Conservation (phyloP, 2,113 vertebrate species). For the Amia ocellicauda region DNA sequence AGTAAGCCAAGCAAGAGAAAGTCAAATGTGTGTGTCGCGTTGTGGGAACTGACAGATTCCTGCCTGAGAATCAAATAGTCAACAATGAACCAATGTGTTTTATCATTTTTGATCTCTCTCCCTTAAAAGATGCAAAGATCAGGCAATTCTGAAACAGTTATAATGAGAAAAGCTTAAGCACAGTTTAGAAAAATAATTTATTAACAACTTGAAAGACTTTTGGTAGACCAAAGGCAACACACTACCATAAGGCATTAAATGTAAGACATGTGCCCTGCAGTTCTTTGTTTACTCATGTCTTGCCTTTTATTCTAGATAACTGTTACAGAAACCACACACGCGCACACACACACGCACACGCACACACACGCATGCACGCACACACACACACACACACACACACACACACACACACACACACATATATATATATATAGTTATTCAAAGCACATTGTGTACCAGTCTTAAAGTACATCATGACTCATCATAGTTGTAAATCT, state of each 20-base stretch:
- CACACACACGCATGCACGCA: slow-evolving; percentile 9
- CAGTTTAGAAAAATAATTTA: slow-evolving; percentile 27
- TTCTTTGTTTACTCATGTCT: slow-evolving; percentile 49
- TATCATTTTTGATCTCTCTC: slow-evolving; percentile 32
- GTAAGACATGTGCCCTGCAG: slow-evolving; percentile 49
- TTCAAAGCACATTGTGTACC: slow-evolving; percentile 27
- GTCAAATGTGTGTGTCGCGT: slow-evolving; percentile 18
- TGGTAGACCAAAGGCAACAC: slow-evolving; percentile 36
- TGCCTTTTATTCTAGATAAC: slow-evolving; percentile 24
- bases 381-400: too few species aligned
- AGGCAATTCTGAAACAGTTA: slow-evolving; percentile 31
- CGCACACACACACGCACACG: background rate
- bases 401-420: too few species aligned
- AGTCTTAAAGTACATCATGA: slow-evolving; percentile 18
- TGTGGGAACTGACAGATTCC: slow-evolving; percentile 23
- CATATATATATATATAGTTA: slow-evolving; percentile 24
- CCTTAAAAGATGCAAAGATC: slow-evolving; percentile 28
- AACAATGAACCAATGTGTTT: background rate
- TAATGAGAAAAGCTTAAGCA: slow-evolving; percentile 24
- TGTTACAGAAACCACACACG: slow-evolving; percentile 7
- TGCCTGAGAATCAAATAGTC: slow-evolving; percentile 20
- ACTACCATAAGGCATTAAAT: slow-evolving; percentile 23
- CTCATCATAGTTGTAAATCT: slow-evolving; percentile 29
- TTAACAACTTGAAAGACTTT: slow-evolving; percentile 50
- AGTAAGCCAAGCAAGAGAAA: slow-evolving; percentile 21